Evolutionary conservation across 2,797 vertebrate species (phyloP).

Genomic region (Borostomias antarcticus): DNA sequence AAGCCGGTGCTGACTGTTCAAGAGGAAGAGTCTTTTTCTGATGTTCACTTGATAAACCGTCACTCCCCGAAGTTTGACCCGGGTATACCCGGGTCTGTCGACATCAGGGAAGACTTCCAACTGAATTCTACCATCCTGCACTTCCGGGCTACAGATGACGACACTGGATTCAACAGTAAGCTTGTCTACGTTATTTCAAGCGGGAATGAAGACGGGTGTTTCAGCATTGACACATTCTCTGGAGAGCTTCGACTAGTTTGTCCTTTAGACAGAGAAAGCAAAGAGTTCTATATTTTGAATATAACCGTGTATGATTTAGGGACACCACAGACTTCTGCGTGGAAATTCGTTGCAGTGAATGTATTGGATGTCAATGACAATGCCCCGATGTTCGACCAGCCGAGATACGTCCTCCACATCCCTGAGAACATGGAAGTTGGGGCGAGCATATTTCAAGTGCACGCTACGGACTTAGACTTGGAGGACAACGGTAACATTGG

Average conservation of each 20-base stretch:
- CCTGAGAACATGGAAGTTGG: slow-evolving; percentile 83
- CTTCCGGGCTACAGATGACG: slow-evolving; percentile 85
- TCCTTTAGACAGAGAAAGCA: slow-evolving; percentile 86
- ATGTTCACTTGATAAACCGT: slow-evolving; percentile 85
- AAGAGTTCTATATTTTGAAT: slow-evolving; percentile 91
- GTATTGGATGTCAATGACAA: slow-evolving; percentile 92
- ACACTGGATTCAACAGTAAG: slow-evolving; percentile 88
- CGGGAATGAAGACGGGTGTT: slow-evolving; percentile 93
- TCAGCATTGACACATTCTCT: slow-evolving; percentile 85
- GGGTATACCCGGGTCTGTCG: slow-evolving; percentile 83
- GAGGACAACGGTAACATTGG: slow-evolving; percentile 81
- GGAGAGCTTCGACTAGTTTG: slow-evolving; percentile 85
- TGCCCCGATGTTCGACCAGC: slow-evolving; percentile 84
- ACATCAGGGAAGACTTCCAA: slow-evolving; percentile 81
- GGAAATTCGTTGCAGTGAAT: slow-evolving; percentile 90
- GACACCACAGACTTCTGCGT: slow-evolving; percentile 85
- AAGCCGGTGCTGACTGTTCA: slow-evolving; percentile 75
- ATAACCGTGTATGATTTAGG: slow-evolving; percentile 92
- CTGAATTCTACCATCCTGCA: slow-evolving; percentile 80
- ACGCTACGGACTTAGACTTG: slow-evolving; percentile 81
- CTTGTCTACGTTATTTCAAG: slow-evolving; percentile 87
- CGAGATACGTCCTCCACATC: slow-evolving; percentile 81
- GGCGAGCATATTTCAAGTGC: slow-evolving; percentile 80
- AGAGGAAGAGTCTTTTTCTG: slow-evolving; percentile 85
- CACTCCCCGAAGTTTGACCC: slow-evolving; percentile 86